Conservation (phyloP, 2,113 vertebrate genomes). For the Xerus inauris region DNA sequence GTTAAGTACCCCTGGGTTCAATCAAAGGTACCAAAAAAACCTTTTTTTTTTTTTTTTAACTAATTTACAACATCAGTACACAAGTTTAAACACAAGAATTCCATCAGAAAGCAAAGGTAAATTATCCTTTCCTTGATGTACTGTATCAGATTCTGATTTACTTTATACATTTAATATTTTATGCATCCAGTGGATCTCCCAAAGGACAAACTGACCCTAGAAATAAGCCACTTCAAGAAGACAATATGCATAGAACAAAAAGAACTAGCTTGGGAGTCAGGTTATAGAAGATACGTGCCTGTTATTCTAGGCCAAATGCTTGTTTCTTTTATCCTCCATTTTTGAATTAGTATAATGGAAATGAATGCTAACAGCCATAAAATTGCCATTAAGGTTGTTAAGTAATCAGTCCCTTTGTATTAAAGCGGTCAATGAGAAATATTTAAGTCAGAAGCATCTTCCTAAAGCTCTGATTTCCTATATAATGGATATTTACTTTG, state of each 20-base stretch:
- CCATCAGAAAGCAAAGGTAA: slow-evolving; percentile 43
- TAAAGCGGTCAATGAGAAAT: background rate
- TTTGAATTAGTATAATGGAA: slow-evolving; percentile 23
- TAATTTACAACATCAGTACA: background rate
- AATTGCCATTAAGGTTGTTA: background rate
- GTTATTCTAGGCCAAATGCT: slow-evolving; percentile 18
- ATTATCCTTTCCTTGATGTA: background rate
- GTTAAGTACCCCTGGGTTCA: too few species aligned
- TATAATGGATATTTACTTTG: background rate
- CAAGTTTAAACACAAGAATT: background rate
- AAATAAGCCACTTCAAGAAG: slow-evolving; percentile 32
- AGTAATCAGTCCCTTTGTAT: background rate
- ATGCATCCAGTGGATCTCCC: background rate
- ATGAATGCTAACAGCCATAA: slow-evolving; percentile 11
- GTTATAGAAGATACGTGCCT: background rate
- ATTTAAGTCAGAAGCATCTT: slow-evolving; percentile 1
- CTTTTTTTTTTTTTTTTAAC: too few species aligned
- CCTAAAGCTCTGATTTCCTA: background rate
- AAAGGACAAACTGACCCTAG: slow-evolving; percentile 12
- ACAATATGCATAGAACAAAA: background rate
- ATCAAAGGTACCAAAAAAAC: too few species aligned
- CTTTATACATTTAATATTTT: slow-evolving; percentile 53
- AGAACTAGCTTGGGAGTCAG: background rate
- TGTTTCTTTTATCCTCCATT: slow-evolving; percentile 23
- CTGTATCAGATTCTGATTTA: slow-evolving; percentile 46